Evolutionary conservation across 2,113 vertebrate genomes (phyloP).

Genomic region (Campylomormyrus numenius): DNA sequence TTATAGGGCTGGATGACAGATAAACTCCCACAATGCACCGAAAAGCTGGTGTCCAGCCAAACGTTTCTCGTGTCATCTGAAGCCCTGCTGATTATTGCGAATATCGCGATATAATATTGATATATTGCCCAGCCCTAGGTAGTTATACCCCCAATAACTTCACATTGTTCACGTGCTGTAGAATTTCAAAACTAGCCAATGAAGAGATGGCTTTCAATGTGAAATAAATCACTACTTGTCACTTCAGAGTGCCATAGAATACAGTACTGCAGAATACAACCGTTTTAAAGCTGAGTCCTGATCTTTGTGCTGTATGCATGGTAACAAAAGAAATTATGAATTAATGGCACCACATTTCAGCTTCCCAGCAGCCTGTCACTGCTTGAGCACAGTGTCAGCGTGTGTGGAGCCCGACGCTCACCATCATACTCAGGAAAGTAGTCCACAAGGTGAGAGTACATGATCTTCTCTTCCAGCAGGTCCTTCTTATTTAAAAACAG

Average conservation of each 20-base stretch:
- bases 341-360: background rate
- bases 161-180: background rate
- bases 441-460: slow-evolving; percentile 90
- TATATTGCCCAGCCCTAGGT: background rate
- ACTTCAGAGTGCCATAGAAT: background rate
- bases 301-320: background rate
- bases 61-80: no score
- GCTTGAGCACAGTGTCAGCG: background rate
- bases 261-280: background rate
- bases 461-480: slow-evolving; percentile 91
- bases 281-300: background rate
- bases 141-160: background rate
- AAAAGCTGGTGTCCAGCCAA: no score
- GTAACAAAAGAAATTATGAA: background rate
- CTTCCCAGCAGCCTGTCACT: background rate
- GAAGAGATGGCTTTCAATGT: background rate
- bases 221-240: background rate
- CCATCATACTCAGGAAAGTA: slow-evolving; percentile 93
- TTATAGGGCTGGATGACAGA: background rate
- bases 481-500: slow-evolving; percentile 97
- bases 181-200: background rate
- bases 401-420: slow-evolving; percentile 50
- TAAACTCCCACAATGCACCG: background rate
- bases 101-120: no score
- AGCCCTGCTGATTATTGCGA: no score